Evolutionary conservation across 1,140 invertebrate species (phyloP), one percentile per base, ranked within the genome.

Genomic region (Heliconius eleuchia): DNA sequence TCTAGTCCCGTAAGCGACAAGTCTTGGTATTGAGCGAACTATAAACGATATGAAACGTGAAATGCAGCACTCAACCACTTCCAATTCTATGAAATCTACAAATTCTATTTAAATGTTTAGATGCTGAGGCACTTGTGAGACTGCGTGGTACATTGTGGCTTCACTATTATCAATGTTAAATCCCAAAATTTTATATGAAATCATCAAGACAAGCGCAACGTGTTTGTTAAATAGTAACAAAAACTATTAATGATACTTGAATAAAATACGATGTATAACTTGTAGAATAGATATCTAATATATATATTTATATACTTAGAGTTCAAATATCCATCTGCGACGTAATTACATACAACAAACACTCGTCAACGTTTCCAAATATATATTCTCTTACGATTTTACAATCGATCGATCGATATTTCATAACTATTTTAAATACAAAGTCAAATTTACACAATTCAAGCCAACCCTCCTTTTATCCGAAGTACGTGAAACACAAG

Each of bases 1-100:
- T 80, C 88, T 92, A 92, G 85, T 82, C 88, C 87, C 90, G 91
- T 92, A 92, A 92, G 90, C 91, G 79, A 93, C 89, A 93, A 94
- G 93, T 94, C 93, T 94, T 94, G 88, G 87, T 83, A 92, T 93
- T 94, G 93, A 94, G 92, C 92, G 92, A 92, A 87, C 89, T 87
- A 90, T 60, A 60, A 94, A 93, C 89, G 90, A 86, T 80, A 74
- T 84, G 88, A 89, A 88, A 91, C 81, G 87, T 90, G 88, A 89
- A 88, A 87, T 87, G 88, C 85, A 89, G 87, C 87, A 91, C 88
- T 91, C 89, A 88, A 90, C 76, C 89, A 88, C 81, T 81, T 71
- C 82, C 76, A 77, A 78, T 76, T 80, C 79, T 78, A 73, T 82
- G 75, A 79, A 79, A 82, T 66, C 60, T 66, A 66, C 81, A 82